Evolutionary conservation across 2,888 invertebrate genomes (phyloP).

Genomic region (Mongoloraphidia duomilia): DNA sequence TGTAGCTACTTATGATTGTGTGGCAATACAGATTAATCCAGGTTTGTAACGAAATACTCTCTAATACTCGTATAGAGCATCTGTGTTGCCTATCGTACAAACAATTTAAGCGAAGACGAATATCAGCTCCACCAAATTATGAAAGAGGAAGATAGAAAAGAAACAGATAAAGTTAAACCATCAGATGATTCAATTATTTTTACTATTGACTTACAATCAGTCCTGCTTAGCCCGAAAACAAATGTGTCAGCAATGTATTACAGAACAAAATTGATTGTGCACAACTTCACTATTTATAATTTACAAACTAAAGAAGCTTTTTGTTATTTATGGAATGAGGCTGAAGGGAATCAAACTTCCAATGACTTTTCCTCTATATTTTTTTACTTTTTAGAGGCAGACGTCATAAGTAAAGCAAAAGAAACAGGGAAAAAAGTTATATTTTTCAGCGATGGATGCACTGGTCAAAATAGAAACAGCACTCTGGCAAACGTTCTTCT

Average conservation of each 20-base stretch:
- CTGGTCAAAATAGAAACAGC: slow-evolving; percentile 11
- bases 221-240: slow-evolving; percentile 5
- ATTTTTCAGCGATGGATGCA: slow-evolving; percentile 10
- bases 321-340: slow-evolving; percentile 10
- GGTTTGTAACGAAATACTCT: too few species aligned
- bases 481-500: slow-evolving; percentile 18
- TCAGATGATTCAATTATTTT: too few species aligned
- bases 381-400: not conserved
- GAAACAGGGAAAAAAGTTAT: slow-evolving; percentile 5
- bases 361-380: slow-evolving; percentile 8
- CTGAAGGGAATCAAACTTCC: slow-evolving; percentile 5
- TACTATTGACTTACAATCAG: slow-evolving; percentile 9
- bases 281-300: slow-evolving; percentile 12
- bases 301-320: slow-evolving; percentile 9
- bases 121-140: slow-evolving; percentile 2
- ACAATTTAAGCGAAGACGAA: slow-evolving; percentile 3
- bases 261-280: slow-evolving; percentile 9
- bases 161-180: slow-evolving; percentile 6
- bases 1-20: slow-evolving; percentile 9
- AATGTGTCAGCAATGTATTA: slow-evolving; percentile 10
- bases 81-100: slow-evolving; percentile 3
- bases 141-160: slow-evolving; percentile 5
- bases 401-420: not conserved
- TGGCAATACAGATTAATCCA: too few species aligned
- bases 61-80: too few species aligned